Percentiles rank a stretch among this genome's conserved stretches.
Conservation (phyloP, 2,113 vertebrate genomes). For the Silurus meridionalis region DNA sequence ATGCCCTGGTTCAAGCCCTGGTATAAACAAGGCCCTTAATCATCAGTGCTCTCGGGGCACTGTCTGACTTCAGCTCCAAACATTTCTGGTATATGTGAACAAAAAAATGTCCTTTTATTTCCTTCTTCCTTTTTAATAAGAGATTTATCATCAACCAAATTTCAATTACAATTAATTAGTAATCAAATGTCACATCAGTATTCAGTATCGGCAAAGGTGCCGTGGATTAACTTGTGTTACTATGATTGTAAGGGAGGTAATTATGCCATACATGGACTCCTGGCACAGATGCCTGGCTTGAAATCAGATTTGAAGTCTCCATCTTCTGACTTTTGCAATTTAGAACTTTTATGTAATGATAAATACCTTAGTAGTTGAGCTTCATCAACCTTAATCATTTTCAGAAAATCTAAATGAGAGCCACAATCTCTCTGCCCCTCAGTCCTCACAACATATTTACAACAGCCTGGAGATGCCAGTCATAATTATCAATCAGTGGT, state of each 20-base stretch:
- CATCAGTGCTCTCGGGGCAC: no score
- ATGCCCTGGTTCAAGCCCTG: neutral
- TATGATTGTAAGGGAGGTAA: neutral
- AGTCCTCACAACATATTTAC: neutral
- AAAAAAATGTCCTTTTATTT: neutral
- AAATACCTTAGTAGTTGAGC: slow-evolving; percentile 36
- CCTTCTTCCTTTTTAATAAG: neutral
- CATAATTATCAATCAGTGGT: neutral
- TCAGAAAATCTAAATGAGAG: neutral
- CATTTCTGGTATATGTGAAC: no score
- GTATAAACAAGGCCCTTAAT: no score
- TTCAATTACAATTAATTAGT: neutral
- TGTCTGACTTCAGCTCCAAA: no score
- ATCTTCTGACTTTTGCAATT: neutral
- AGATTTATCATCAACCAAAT: neutral
- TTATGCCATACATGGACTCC: neutral
- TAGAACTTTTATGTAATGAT: neutral
- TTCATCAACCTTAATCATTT: slow-evolving; percentile 70
- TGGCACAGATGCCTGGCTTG: neutral
- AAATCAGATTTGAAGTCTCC: neutral
- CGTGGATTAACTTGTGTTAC: neutral
- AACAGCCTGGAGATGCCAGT: neutral
- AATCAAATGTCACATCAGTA: neutral
- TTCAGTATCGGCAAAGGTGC: neutral
- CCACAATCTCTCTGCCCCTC: neutral